Evolutionary conservation across 1,140 invertebrate species (phyloP).

Genomic region (Eumaeus atala): DNA sequence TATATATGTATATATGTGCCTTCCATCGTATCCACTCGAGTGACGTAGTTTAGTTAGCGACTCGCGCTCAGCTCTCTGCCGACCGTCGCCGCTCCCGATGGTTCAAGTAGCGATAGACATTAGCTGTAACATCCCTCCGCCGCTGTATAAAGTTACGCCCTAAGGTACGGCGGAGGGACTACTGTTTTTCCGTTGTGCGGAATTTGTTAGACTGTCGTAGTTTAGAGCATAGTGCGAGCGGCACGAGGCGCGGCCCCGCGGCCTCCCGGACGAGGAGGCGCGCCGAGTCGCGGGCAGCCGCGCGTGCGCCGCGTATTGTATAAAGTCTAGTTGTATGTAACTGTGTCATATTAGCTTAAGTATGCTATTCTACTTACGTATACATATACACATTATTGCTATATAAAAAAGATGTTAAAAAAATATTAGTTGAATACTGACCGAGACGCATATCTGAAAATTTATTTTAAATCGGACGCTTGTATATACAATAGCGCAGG

Average conservation of each 20-base stretch:
- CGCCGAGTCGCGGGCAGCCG: constrained; percentile 39
- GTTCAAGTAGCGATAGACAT: constrained; percentile 57
- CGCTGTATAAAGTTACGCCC: constrained; percentile 53
- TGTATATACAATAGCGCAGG: constrained; percentile 65
- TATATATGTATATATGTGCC: constrained; percentile 10
- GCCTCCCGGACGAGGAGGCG: too few species aligned
- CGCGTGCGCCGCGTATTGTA: constrained; percentile 64
- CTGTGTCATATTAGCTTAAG: constrained; percentile 72
- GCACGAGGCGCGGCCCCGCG: constrained; percentile 28
- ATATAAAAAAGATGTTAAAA: constrained; percentile 60
- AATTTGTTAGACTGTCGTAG: constrained; percentile 71
- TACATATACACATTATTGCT: constrained; percentile 62
- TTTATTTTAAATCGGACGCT: constrained; percentile 19
- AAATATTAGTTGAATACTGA: constrained; percentile 63
- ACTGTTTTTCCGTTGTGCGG: constrained; percentile 70
- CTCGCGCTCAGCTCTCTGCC: constrained; percentile 28
- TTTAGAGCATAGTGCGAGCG: constrained; percentile 60
- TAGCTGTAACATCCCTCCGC: constrained; percentile 54
- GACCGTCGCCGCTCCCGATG: constrained; percentile 56
- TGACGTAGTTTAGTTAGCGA: too few species aligned
- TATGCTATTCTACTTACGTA: constrained; percentile 69
- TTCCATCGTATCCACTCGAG: constrained; percentile 7
- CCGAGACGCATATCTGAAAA: constrained; percentile 24
- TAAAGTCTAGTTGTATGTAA: constrained; percentile 66
- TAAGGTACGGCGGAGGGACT: constrained; percentile 53